Base-by-base conservation (phyloP, 1,140 invertebrate genomes). In the Phortica variegata region DNA sequence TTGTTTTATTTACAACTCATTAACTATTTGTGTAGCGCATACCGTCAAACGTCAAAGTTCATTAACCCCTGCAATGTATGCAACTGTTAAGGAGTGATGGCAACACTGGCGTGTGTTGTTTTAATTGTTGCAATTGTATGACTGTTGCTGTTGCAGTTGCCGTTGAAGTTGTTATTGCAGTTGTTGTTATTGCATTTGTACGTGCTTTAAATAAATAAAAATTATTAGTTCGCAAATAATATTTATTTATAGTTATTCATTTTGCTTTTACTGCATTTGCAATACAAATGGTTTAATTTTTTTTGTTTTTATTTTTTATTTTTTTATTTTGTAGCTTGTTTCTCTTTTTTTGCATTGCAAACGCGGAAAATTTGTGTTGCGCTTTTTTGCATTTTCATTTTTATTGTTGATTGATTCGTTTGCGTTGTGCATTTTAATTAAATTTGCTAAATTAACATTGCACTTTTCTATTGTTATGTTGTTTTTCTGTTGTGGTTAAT, bases 341-440 rank as follows among this genome's bases (percentile, higher is more conserved):
- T 42, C 45, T 18, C 9, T 40, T 43, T 21, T 49, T 23, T 13
- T 32, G 51, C 50, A 43, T 48, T 48, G 34, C 36, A 66, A 59
- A 68, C 40, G 57, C 63, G 63, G 63, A 68, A 68, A 69, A 34
- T 34, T 9, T 34, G 4, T 34, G 32, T n/a, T 29, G 32, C 5
- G 6, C 4, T 34, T 8, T 34, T n/a, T 34, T 34, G n/a, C 13
- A 69, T 69, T 68, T 38, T 38, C 17, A 38, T 38, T 16, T 38
- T 66, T 68, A 53, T 66, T 68, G 57, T 57, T 58, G 37, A 48
- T 50, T 55, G 47, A 38, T 45, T 44, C 39, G 19, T 41, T 47
- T 57, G 61, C 50, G 50, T 52, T 38, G 34, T 40, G 63, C 49
- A 68, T 68, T 69, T 68, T 58, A 63, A 68, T 68, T 63, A 56